Percentiles rank a stretch among this genome's conserved stretches.
These are phyloP conservation scores for Coregonus clupeaformis DNA, from an alignment of 2,113 vertebrate species.

Conservation along the genomic window DNA sequence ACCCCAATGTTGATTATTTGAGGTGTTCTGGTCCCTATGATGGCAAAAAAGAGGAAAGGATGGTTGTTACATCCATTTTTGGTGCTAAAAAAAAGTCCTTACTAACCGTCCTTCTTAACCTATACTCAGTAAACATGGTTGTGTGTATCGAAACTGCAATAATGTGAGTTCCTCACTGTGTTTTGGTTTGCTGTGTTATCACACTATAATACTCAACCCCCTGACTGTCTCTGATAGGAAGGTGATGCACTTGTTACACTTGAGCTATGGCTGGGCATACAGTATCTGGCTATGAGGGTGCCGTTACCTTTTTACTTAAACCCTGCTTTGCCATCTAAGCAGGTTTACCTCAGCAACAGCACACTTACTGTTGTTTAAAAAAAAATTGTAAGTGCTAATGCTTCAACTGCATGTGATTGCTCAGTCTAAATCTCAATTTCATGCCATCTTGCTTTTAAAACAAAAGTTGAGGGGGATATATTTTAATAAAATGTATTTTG, in stretches of 20 bases:
- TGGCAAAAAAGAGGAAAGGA: neutral
- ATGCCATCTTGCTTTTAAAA: neutral
- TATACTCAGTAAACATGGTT: neutral
- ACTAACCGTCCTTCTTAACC: neutral
- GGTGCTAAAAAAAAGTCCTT: neutral
- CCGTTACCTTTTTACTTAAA: neutral
- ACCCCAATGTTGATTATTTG: neutral
- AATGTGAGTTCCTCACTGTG: neutral
- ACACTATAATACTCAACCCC: neutral
- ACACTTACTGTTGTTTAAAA: slow-evolving; percentile 4
- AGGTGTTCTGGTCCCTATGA: neutral
- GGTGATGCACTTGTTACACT: neutral
- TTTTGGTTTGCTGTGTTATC: neutral
- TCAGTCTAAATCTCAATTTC: neutral
- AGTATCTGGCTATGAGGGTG: neutral
- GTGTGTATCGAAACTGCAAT: neutral
- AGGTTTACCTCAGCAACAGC: slow-evolving; percentile 2
- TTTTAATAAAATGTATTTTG: slow-evolving; percentile 22
- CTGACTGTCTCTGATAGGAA: neutral
- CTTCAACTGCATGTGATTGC: neutral
- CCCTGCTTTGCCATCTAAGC: neutral
- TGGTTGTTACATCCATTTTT: neutral
- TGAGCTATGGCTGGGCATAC: slow-evolving; percentile 1
- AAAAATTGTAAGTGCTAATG: too few species aligned
- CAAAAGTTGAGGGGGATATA: neutral